These are phyloP conservation scores for Diabrotica balteata DNA, from an alignment of 2,888 invertebrate species.

Conservation along the genomic window DNA sequence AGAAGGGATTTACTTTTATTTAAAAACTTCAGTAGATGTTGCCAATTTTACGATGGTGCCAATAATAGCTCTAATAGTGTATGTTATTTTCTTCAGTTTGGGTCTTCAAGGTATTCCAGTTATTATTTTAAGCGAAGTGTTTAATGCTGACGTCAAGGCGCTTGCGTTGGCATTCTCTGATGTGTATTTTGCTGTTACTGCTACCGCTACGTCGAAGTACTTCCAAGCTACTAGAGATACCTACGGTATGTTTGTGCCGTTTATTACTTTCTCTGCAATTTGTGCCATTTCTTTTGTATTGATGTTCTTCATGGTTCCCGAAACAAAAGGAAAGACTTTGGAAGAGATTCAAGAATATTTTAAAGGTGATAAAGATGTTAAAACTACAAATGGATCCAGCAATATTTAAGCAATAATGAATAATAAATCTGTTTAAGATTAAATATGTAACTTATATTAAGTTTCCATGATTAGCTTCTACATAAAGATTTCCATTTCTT, in stretches of 20 bases:
- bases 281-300: constrained; percentile 69
- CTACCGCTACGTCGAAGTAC: constrained; percentile 61
- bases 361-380: constrained; percentile 53
- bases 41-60: constrained; percentile 58
- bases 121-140: constrained; percentile 64
- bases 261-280: constrained; percentile 69
- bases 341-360: constrained; percentile 72
- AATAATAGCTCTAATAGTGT: constrained; percentile 60
- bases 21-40: constrained; percentile 57
- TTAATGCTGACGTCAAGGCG: constrained; percentile 66
- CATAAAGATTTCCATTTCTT: no score
- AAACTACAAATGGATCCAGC: background rate
- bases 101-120: constrained; percentile 65
- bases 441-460: no score
- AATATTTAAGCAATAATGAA: no score
- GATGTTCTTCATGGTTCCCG: constrained; percentile 70
- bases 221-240: constrained; percentile 65
- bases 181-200: constrained; percentile 62
- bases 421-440: no score
- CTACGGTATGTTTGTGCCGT: constrained; percentile 70
- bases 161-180: constrained; percentile 67
- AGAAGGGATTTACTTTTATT: constrained; percentile 61
- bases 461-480: no score
- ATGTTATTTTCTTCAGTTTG: constrained; percentile 63
- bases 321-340: constrained; percentile 76